Evolutionary conservation across 2,888 invertebrate species (phyloP), one percentile per base, ranked within the genome.

Genomic region (Lasioglossum villosulum): DNA sequence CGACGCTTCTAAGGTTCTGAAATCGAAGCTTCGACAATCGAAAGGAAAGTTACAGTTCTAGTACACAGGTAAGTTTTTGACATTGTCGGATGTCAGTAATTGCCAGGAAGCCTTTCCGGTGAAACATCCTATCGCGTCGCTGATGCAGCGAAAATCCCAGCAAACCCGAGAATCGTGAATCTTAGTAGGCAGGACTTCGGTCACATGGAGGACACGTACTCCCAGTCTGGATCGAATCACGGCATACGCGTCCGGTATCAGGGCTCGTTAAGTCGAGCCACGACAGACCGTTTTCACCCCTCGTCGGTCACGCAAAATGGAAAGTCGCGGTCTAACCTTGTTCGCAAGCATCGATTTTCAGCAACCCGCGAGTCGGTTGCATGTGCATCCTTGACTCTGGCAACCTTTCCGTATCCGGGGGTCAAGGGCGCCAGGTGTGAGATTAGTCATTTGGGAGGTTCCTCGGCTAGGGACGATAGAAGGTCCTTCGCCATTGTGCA

Each of bases 401-500:
- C 68, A 83, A 88, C 89, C 86, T 88, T 90, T 89, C 78, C 80
- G 82, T 86, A 82, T 82, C 86, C 83, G 12, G 48, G 75, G 90
- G 92, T 88, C 92, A 92, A 89, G 92, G 92, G 71, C 91, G 88
- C 71, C 92, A 91, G 91, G 91, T 91, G 88, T 66, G 87, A 87
- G 88, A 92, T 90, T 91, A 92, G 92, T 92, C 87, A 89, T 77
- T 76, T 78, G 78, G 87, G 81, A 90, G 87, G 75, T 77, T 71
- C 48, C 72, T 83, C 80, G 75, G 76, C 77, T 34, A 23, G 45
- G 78, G 80, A 76, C 73, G 76, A 42, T 79, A 78, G 70, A 80
- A 79, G 83, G 84, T 68, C 72, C 56, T 48, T 10, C 27, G 42
- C 42, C 59, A 75, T 84, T 74, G 78, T 34, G 48, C 37, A n/a